Evolutionary conservation across 2,113 vertebrate species (phyloP), one percentile per base, ranked within the genome.

Genomic region (Misgurnus mizolepis): DNA sequence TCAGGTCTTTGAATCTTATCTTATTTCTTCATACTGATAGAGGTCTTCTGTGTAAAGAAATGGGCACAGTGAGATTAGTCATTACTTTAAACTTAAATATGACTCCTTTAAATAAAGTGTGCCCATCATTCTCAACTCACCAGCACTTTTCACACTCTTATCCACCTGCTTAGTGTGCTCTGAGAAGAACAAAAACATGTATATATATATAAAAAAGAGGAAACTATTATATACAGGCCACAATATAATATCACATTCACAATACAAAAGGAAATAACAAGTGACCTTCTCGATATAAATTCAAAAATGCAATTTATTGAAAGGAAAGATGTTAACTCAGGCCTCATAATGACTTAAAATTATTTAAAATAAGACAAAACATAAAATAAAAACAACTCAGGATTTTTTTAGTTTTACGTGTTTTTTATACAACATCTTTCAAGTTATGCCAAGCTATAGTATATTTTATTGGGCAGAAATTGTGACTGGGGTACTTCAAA

Each of bases 11-110:
- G 7, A 58, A 1, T 56, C 0, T 43, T 81, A 66, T 90, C 86
- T 88, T 88, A 78, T 41, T 40, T 89, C 73, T 50, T 80, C 67
- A 62, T 88, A 79, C 27, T 85, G 68, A 78, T 3, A 70, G 47
- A 11, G 2, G 15, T 87, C 81, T 56, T 87, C 89, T 93, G 85
- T 64, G 61, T 5, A 67, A 50, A 78, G 81, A 61, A 81, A 22
- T 12, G 17, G 5, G 40, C 5, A 3, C 50, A 45, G 18, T 83
- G 8, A 4, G 3, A 69, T 34, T 9, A 22, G n/a, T 27, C 34
- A 67, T 18, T 49, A 60, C 74, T 64, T 27, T 58, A 5, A 4
- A 62, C 18, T 41, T 7, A 67, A 12, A 61, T 67, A 40, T 14
- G 12, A 60, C n/a, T 18, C 39, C 17, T 56, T 27, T 56, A 39